Evolutionary conservation across 2,113 vertebrate species (phyloP).

Genomic region (Morone saxatilis): DNA sequence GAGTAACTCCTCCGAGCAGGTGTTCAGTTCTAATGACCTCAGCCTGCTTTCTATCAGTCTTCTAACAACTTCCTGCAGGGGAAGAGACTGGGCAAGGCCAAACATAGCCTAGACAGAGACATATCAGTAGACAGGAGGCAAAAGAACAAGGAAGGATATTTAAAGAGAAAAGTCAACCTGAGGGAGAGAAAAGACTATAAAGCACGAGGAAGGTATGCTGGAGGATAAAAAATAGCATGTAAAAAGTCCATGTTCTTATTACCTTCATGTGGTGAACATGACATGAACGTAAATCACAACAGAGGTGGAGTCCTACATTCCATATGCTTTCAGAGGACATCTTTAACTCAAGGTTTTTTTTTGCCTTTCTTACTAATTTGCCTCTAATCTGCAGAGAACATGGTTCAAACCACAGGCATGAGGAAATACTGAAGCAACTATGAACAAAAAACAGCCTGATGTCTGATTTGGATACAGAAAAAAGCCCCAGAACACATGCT

Average conservation of each 20-base stretch:
- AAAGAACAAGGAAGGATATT: constrained; percentile 35
- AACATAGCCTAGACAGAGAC: constrained; percentile 72
- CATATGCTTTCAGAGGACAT: constrained; percentile 20
- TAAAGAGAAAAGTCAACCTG: constrained; percentile 11
- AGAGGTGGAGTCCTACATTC: constrained; percentile 31
- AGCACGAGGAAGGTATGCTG: constrained; percentile 31
- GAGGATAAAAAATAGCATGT: neutral
- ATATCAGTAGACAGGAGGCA: constrained; percentile 52
- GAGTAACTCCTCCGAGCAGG: constrained; percentile 81
- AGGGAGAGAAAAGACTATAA: constrained; percentile 24
- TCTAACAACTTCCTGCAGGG: constrained; percentile 81
- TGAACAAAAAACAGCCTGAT: constrained; percentile 1
- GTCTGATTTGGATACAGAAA: neutral
- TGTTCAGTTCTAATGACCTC: constrained; percentile 80
- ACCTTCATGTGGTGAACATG: constrained; percentile 28
- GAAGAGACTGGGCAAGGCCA: constrained; percentile 72
- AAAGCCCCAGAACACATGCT: neutral
- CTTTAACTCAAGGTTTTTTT: neutral
- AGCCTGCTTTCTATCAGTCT: constrained; percentile 75
- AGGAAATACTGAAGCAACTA: constrained; percentile 14
- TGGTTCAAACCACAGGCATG: neutral
- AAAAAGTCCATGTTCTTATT: constrained; percentile 36
- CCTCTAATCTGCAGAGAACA: constrained; percentile 3
- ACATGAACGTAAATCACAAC: constrained; percentile 43
- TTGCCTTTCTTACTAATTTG: neutral